A percentile compares a stretch with the other conserved stretches of the same genome.
phyloP scores from a whole-genome alignment of 2,888 invertebrate species.

The Hydropsyche betteni region DNA sequence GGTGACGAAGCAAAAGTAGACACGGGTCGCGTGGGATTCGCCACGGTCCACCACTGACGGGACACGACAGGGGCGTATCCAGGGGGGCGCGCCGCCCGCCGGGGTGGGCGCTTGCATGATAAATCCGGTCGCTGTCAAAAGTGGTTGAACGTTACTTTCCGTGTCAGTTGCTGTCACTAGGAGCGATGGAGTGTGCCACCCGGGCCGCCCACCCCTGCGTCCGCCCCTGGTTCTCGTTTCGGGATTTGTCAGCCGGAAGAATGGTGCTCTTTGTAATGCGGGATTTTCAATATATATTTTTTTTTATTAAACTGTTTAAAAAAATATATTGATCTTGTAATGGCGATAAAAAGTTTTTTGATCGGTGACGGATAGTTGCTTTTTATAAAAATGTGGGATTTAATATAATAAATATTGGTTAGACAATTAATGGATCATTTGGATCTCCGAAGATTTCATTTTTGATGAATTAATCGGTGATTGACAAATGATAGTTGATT shows the following conservation, averaged over 20 bases:
- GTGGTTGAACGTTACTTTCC: slow-evolving; percentile 52
- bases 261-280: slow-evolving; percentile 29
- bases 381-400: no score
- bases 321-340: no score
- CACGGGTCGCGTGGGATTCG: slow-evolving; percentile 30
- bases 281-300: neutral
- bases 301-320: no score
- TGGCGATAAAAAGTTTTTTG: no score
- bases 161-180: slow-evolving; percentile 52
- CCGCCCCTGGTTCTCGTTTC: neutral
- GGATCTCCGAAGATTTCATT: no score
- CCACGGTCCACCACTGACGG: slow-evolving; percentile 3
- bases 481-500: no score
- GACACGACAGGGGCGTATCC: neutral
- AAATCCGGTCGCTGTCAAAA: slow-evolving; percentile 52
- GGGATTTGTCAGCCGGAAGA: slow-evolving; percentile 23
- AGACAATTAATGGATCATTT: no score
- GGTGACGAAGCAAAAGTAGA: slow-evolving; percentile 32
- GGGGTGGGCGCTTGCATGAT: slow-evolving; percentile 46
- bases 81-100: neutral
- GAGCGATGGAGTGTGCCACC: slow-evolving; percentile 49
- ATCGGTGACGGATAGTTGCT: no score
- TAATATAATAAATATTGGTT: no score
- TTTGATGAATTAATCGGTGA: no score
- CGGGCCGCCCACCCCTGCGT: neutral